Percentiles rank a stretch among this genome's conserved stretches.
These are phyloP conservation scores for Tridacna gigas DNA, from an alignment of 2,888 invertebrate genomes.

Conservation along the genomic window DNA sequence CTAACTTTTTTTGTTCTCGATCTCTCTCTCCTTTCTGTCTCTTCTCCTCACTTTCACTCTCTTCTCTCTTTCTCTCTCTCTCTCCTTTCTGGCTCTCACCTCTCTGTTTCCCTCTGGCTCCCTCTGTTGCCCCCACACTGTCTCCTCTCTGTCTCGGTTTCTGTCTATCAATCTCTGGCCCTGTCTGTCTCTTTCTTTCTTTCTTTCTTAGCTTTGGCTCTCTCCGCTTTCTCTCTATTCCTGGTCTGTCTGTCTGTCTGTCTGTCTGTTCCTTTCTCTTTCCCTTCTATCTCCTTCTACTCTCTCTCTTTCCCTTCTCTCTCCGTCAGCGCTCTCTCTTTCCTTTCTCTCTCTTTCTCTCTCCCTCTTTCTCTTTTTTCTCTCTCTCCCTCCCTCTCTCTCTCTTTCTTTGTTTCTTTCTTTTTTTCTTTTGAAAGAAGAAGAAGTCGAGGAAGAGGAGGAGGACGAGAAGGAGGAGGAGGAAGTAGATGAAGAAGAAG, in stretches of 20 bases:
- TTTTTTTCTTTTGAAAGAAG: no score
- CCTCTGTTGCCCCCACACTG: no score
- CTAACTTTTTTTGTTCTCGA: neutral
- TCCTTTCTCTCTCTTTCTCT: neutral
- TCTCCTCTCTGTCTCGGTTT: neutral
- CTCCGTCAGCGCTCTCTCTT: neutral
- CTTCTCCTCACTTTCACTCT: neutral
- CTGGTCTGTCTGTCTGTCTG: neutral
- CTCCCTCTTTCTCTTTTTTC: no score
- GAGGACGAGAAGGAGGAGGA: no score
- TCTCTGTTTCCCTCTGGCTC: neutral
- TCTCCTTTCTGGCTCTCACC: neutral
- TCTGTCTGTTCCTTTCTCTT: neutral
- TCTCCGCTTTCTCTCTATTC: neutral
- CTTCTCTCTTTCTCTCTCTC: neutral
- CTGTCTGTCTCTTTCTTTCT: slow-evolving; percentile 4
- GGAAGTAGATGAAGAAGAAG: no score
- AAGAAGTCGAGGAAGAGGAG: no score
- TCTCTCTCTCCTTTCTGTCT: neutral
- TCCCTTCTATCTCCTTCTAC: neutral
- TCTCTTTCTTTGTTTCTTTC: neutral
- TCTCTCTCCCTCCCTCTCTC: no score
- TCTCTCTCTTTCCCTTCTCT: neutral
- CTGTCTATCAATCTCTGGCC: no score
- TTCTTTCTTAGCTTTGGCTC: no score